Evolutionary conservation across 2,888 invertebrate species (phyloP), one percentile per base, ranked within the genome.

Genomic region (Myopa testacea): DNA sequence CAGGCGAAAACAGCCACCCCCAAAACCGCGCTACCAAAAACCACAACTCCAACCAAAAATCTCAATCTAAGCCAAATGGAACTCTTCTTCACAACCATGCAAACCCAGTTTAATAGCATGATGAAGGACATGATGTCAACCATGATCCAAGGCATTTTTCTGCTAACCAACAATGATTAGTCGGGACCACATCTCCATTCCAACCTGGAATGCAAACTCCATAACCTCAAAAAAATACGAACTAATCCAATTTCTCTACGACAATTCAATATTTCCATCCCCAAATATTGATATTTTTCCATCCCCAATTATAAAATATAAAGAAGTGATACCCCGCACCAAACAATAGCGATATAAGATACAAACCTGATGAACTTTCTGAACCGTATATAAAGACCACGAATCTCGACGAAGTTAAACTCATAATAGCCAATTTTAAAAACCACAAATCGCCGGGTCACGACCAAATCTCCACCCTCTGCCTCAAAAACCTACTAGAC

Each of bases 101-200:
- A 65, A 16, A 4, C 26, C 1, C 65, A 65, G 38, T 65, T 65
- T 4, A 38, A 14, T 14, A 12, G 4, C 4, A 65, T 65, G 12
- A 65, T 65, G 65, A 65, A 65, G 65, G 34, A 65, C 38, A 65
- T 65, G 38, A 65, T 65, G 37, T 63, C 62, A 4, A 34, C 65
- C 37, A 65, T 38, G 16, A 16, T 65, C 3, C 65, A 65, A 34
- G 65, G 38, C 65, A 26, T 63, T 34, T 63, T 63, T 12, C 34
- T 34, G 12, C 34, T 14, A 14, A 7, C 1, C 4, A 38, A 4
- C 65, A 65, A 38, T 12, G 34, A 38, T 7, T 63, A 63, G n/a
- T 63, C 37, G 3, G 34, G n/a, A 62, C 10, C 26, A 6, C 65
- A 12, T 38, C 16, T 38, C 65, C 38, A 65, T 65, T 34, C 65